Base-by-base conservation (phyloP, 2,113 vertebrate genomes). In the Esox niger region DNA sequence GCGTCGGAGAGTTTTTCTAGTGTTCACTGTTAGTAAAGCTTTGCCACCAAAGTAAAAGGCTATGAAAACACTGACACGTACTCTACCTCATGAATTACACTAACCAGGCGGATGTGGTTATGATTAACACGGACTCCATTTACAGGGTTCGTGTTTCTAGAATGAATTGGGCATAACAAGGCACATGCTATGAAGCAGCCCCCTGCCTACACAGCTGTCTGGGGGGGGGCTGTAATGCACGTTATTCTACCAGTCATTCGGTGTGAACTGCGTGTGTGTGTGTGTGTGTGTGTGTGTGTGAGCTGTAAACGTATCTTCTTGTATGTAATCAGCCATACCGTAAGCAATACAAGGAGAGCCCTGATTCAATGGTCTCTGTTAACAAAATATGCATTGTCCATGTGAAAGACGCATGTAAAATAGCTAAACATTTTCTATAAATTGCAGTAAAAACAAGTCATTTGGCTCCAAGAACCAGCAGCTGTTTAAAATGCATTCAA, bases 11-110 rank as follows among this genome's bases (percentile, higher is more conserved):
- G 47, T 73, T 62, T 79, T 68, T 64, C 32, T 46, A 17, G 78
- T 78, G 71, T 78, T 68, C 35, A 55, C 69, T 72, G 78, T 78
- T 79, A 83, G 79, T 86, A 88, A 88, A 88, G 84, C 87, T 90
- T 74, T 82, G 79, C 71, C 79, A 84, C 84, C 82, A 79, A 80
- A 77, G 78, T 9, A 72, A 77, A 43, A 82, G 62, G 73, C 32
- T 70, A 62, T 68, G 23, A 64, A 8, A 10, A 57, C 69, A 64
- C 31, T 21, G 11, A 17, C 56, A 29, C 30, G 6, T 29, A 20
- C n/a, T 31, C 6, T 7, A 30, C n/a, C n/a, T n/a, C n/a, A 30
- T 59, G 27, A 58, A 30, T 20, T 17, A 1, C 20, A 33, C 23
- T 35, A 27, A 66, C 52, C 63, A 30, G 26, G 47, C 38, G 47